A percentile compares a stretch with the other conserved stretches of the same genome.
These are phyloP conservation scores for Hemibagrus guttatus DNA, from an alignment of 2,797 vertebrate species.

Conservation along the genomic window DNA sequence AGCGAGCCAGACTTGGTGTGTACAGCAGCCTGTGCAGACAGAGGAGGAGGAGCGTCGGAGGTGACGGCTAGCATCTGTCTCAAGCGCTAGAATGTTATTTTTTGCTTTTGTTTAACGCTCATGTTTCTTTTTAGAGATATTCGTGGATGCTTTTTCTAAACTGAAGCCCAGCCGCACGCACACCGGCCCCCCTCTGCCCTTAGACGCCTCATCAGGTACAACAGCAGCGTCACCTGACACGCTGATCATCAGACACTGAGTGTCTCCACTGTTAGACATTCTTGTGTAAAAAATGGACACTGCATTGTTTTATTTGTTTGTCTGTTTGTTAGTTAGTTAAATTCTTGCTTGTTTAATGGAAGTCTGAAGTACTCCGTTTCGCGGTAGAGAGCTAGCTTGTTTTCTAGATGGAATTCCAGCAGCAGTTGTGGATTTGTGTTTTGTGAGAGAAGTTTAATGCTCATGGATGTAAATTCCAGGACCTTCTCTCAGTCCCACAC, in stretches of 20 bases:
- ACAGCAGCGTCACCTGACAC: neutral
- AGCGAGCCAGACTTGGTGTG: conserved; percentile 39
- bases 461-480: conserved; percentile 23
- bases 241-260: neutral
- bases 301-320: neutral
- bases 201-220: conserved; percentile 47
- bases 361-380: neutral
- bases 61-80: conserved; percentile 44
- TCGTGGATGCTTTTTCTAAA: conserved; percentile 68
- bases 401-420: neutral
- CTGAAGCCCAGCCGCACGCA: conserved; percentile 59
- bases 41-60: conserved; percentile 59
- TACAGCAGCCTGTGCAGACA: conserved; percentile 53
- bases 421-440: neutral
- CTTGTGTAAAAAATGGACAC: neutral
- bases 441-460: neutral
- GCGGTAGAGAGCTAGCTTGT: neutral
- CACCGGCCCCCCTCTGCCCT: conserved; percentile 34
- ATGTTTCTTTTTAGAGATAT: conserved; percentile 59
- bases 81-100: fast-evolving
- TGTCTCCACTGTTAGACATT: neutral
- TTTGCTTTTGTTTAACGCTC: neutral
- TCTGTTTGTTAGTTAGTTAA: neutral
- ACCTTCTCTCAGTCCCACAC: conserved; percentile 33
- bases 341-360: neutral